Evolutionary conservation across 1,140 invertebrate genomes (phyloP), one percentile per base, ranked within the genome.

Genomic region (Drosophila baimaii): DNA sequence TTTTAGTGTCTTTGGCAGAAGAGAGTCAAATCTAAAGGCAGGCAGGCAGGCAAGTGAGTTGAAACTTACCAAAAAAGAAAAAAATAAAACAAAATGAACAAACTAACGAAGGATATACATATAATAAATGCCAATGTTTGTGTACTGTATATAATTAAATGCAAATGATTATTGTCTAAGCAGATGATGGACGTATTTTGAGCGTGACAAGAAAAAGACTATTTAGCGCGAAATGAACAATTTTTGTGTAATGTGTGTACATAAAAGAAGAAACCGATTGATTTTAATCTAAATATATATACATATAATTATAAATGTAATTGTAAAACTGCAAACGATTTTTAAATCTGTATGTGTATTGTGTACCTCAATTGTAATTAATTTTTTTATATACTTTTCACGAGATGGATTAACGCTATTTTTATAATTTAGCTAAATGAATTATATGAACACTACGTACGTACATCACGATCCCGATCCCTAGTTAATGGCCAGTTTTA

Each of bases 301-400:
- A 77, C 66, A 65, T 58, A 65, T 58, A 77, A 72, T 61, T 74
- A 79, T 56, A 52, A 70, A 84, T 80, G 69, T 84, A 83, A 81
- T 73, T 78, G 66, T 86, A 88, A 76, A 79, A 73, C 79, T 82
- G 65, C 62, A 85, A 84, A 65, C 79, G 83, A 88, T 86, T 86
- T 88, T 79, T 52, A 86, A 80, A 83, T 89, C 71, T 88, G 77
- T 89, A 86, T 89, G 80, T 77, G 75, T 77, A 77, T 78, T 77
- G 74, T 89, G 80, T 89, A 89, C 84, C 84, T 89, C 84, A 89
- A 89, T 89, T 89, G 85, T 90, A 90, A 81, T 89, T 89, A 89
- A 64, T 84, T 80, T 73, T 47, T 76, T 52, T 33, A 33, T 76
- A 59, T 84, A 81, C 73, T 56, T 77, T 77, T 70, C 66, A 82